These are phyloP conservation scores for Montifringilla adamsi DNA, from an alignment of 2,113 vertebrate species.

Conservation along the genomic window DNA sequence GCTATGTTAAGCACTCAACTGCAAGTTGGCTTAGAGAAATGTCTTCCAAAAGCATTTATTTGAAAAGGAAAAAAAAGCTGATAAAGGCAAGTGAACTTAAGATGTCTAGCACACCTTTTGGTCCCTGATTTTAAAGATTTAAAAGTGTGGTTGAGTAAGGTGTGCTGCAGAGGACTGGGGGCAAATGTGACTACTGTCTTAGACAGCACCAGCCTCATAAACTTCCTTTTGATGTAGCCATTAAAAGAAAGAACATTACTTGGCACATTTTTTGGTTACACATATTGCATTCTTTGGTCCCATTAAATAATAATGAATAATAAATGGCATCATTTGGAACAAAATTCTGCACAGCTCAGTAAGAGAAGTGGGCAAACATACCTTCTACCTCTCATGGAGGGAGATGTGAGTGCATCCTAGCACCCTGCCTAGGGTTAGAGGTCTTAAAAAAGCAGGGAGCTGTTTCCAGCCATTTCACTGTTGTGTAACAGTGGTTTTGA, in stretches of 20 bases:
- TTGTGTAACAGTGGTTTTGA: background rate
- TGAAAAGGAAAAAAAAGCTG: background rate
- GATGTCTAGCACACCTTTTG: background rate
- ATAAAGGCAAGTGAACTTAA: background rate
- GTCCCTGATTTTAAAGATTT: background rate
- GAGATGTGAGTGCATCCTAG: background rate
- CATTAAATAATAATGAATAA: constrained; percentile 69
- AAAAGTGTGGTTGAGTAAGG: background rate
- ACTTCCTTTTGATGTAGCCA: constrained; percentile 39
- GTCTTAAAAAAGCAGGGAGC: background rate
- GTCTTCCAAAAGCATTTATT: constrained; percentile 36
- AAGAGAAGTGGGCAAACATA: background rate
- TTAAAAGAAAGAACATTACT: constrained; percentile 63
- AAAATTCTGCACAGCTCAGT: constrained; percentile 36
- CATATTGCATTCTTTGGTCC: constrained; percentile 54
- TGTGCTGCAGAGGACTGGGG: constrained; percentile 26
- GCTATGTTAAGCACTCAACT: constrained; percentile 52
- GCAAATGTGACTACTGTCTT: constrained; percentile 17
- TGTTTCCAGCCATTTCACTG: background rate
- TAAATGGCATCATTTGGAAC: constrained; percentile 48
- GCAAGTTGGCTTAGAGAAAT: constrained; percentile 31
- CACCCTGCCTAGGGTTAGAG: background rate
- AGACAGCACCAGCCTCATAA: constrained; percentile 45
- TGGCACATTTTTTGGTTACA: constrained; percentile 64
- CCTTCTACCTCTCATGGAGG: background rate